phyloP scores from a whole-genome alignment of 1,140 invertebrate species.

The Papilio polyxenes region DNA sequence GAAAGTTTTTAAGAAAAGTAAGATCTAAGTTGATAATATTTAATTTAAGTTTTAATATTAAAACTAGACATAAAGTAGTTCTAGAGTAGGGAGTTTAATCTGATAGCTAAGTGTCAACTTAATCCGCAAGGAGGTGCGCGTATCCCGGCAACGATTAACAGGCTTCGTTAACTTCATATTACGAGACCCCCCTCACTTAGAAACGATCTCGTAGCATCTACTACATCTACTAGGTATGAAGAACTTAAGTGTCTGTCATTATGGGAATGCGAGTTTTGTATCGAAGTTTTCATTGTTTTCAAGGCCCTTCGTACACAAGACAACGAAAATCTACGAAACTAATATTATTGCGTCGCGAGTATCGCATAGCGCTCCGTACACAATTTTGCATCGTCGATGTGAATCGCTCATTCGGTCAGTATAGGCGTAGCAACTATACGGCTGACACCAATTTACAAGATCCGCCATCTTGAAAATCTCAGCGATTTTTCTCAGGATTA shows the following conservation, averaged over 20 bases:
- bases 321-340: too few relatives aligned
- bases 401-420: too few relatives aligned
- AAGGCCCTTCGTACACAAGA: too few relatives aligned
- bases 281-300: not conserved
- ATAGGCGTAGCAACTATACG: too few relatives aligned
- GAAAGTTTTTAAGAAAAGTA: not conserved
- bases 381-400: too few relatives aligned
- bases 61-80: conserved; percentile 7
- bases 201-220: not conserved
- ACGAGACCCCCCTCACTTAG: conserved; percentile 37
- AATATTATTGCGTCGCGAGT: too few relatives aligned
- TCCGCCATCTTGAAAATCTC: too few relatives aligned
- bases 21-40: not conserved
- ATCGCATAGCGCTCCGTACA: too few relatives aligned
- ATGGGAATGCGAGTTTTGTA: not conserved
- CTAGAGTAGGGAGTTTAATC: conserved; percentile 37
- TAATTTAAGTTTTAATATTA: conserved; percentile 4
- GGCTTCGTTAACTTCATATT: conserved; percentile 52
- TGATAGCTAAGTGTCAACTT: conserved; percentile 42
- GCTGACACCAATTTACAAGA: too few relatives aligned
- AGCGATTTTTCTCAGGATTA: too few relatives aligned
- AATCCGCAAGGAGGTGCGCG: conserved; percentile 46
- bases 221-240: not conserved
- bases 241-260: not conserved
- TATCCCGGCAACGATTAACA: conserved; percentile 47